phyloP scores from a whole-genome alignment of 2,797 vertebrate genomes.

The Pangasius djambal region DNA sequence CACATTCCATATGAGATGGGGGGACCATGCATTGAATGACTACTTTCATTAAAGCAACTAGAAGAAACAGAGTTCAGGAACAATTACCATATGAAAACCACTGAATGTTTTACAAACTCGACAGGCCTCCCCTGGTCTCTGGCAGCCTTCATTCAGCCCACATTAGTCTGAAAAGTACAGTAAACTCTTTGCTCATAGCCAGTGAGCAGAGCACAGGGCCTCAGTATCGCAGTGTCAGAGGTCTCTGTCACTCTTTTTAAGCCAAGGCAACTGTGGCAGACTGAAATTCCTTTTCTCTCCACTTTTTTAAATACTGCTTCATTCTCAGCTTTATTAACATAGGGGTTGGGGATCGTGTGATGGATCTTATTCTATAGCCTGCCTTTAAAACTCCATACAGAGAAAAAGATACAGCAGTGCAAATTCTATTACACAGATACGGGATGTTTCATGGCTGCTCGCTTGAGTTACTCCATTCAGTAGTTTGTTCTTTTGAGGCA shows the following conservation, averaged over 20 bases:
- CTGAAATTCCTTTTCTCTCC: not conserved
- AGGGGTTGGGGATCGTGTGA: conserved; percentile 17
- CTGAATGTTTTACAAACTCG: conserved; percentile 49
- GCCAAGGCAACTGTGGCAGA: not conserved
- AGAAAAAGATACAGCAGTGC: conserved; percentile 1
- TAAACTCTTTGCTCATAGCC: conserved; percentile 39
- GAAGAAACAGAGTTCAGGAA: conserved; percentile 70
- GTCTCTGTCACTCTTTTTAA: not conserved
- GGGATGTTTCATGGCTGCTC: not conserved
- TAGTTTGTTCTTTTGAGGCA: conserved; percentile 11
- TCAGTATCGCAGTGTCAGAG: conserved; percentile 1
- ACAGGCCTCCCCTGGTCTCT: conserved; percentile 52
- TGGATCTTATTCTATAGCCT: not conserved
- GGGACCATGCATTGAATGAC: conserved; percentile 67
- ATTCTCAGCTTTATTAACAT: conserved; percentile 15
- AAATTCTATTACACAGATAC: not conserved
- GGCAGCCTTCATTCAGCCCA: conserved; percentile 44
- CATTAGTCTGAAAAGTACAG: conserved; percentile 51
- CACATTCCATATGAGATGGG: conserved; percentile 74
- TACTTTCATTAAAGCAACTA: conserved; percentile 76
- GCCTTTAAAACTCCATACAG: not conserved
- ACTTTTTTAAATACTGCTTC: not conserved
- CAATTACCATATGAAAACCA: conserved; percentile 75
- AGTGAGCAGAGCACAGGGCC: not conserved
- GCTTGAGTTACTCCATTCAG: conserved; percentile 8